These are phyloP conservation scores for Dicycla oo DNA, from an alignment of 2,888 invertebrate species.

Conservation along the genomic window DNA sequence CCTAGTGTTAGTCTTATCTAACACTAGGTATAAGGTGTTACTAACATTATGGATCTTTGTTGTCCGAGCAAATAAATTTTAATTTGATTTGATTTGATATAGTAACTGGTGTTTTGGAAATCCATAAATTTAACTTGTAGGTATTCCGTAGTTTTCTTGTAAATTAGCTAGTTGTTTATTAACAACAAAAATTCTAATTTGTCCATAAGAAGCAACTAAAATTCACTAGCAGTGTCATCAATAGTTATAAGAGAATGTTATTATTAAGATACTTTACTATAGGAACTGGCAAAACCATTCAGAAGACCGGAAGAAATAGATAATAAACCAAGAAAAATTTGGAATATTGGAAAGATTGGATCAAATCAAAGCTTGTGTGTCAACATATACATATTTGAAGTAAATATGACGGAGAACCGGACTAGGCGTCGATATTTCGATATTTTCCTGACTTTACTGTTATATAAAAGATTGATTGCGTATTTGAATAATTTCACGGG, in stretches of 20 bases:
- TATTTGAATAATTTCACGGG: slow-evolving; percentile 52
- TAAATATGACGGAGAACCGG: slow-evolving; percentile 52
- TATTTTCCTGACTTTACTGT: slow-evolving; percentile 69
- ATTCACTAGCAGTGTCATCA: not conserved
- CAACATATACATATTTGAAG: slow-evolving; percentile 34
- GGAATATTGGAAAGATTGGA: not conserved
- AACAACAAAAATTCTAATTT: not conserved
- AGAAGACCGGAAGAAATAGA: too few relatives aligned
- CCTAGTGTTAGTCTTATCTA: too few relatives aligned
- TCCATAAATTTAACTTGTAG: too few relatives aligned
- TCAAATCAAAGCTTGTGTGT: slow-evolving; percentile 12
- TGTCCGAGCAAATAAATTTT: too few relatives aligned
- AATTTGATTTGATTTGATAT: too few relatives aligned
- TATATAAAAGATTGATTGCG: slow-evolving; percentile 72
- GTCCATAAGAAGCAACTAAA: not conserved
- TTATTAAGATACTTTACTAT: too few relatives aligned
- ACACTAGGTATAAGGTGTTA: too few relatives aligned
- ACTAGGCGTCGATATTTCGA: slow-evolving; percentile 68
- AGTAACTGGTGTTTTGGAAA: too few relatives aligned
- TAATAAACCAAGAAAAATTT: not conserved
- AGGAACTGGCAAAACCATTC: too few relatives aligned
- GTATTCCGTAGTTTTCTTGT: too few relatives aligned
- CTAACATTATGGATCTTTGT: too few relatives aligned
- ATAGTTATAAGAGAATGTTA: not conserved
- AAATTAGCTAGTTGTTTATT: not conserved